Evolutionary conservation across 1,140 invertebrate species (phyloP), one percentile per base, ranked within the genome.

Genomic region (Drosophila grimshawi): DNA sequence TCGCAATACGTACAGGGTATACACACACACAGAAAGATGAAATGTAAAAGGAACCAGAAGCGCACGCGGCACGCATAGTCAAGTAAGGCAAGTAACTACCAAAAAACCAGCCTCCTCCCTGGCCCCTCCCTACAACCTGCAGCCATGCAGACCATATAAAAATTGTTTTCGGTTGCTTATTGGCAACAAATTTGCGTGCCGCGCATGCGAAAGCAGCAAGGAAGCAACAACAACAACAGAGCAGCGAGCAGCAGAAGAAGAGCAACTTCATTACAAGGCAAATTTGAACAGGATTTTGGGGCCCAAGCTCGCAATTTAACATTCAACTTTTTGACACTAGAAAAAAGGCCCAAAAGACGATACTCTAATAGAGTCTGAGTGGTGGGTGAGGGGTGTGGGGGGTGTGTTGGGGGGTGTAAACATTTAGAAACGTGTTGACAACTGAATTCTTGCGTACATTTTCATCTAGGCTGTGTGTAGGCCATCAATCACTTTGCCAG

Each of bases 171-270:
- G 81, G 66, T 64, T 77, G 77, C 81, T 85, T 83, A 83, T 83
- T 83, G 81, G 81, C 81, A 85, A 85, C 81, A 83, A 83, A 83
- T 83, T 83, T 83, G 81, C 81, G 81, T 83, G 81, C 77, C 56
- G 66, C 83, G 81, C 81, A 83, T 83, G 75, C 81, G 62, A 51
- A 83, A 76, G 57, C 39, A 63, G 57, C 8, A 11, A 19, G 0
- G 19, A 19, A 19, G 19, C 19, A 19, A 1, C 19, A 19, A 1
- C 19, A 19, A 19, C 19, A 19, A 19, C 19, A 19, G 19, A 19
- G 3, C 37, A 3, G 30, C 19, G 32, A 4, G 29, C 11, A 2
- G 30, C 3, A 27, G 2, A 8, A 52, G 32, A 8, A 68, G 37
- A 45, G 19, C 53, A 55, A 70, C 72, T 75, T 74, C 57, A 74